These are phyloP conservation scores for Atethmia centrago DNA, from an alignment of 2,888 invertebrate species.

Conservation along the genomic window DNA sequence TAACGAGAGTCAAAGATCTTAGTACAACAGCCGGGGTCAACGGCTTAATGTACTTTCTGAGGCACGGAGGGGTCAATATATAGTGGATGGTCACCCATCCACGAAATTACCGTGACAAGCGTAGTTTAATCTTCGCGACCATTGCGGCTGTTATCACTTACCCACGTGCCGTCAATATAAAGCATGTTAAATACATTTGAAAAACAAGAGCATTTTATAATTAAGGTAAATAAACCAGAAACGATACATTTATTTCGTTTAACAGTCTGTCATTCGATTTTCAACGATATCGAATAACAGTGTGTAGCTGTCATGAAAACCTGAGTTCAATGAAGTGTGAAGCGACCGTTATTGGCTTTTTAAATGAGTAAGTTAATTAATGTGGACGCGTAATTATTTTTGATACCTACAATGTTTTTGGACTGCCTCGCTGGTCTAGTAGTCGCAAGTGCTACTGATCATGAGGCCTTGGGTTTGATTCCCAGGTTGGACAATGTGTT, in stretches of 20 bases:
- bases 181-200: too few species aligned
- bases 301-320: constrained; percentile 22
- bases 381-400: background rate
- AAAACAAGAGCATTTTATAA: background rate
- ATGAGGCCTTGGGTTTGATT: too few species aligned
- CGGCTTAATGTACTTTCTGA: background rate
- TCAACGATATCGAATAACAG: constrained; percentile 5
- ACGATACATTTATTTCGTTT: background rate
- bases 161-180: background rate
- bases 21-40: background rate
- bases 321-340: constrained; percentile 7
- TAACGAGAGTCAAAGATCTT: too few species aligned
- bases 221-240: background rate
- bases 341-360: constrained; percentile 19
- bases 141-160: too few species aligned
- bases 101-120: too few species aligned
- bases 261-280: background rate
- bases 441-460: too few species aligned
- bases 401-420: too few species aligned
- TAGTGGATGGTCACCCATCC: too few species aligned
- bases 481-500: too few species aligned
- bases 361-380: constrained; percentile 12
- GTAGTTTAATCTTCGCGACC: too few species aligned
- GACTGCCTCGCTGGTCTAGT: too few species aligned
- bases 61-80: background rate